These are phyloP conservation scores for Mythimna vitellina DNA, from an alignment of 2,888 invertebrate species.

Conservation along the genomic window DNA sequence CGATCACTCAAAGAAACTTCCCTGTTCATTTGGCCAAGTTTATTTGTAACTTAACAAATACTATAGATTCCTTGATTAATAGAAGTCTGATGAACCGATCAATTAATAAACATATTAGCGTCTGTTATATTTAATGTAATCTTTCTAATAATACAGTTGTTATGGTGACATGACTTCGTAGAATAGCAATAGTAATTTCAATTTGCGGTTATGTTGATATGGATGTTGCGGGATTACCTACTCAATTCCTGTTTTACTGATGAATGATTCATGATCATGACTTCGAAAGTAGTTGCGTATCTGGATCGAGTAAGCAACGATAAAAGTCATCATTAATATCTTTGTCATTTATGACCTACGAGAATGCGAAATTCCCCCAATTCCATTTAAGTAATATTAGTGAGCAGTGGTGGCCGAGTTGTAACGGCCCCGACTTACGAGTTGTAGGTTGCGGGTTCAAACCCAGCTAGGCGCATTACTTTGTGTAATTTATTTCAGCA, in stretches of 20 bases:
- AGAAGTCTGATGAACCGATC: not conserved
- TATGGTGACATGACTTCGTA: constrained; percentile 2
- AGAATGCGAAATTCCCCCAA: not conserved
- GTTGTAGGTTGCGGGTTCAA: too few relatives aligned
- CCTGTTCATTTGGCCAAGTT: not conserved
- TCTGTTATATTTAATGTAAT: not conserved
- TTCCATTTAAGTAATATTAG: not conserved
- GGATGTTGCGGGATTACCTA: not conserved
- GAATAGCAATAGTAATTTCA: not conserved
- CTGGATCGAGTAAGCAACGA: constrained; percentile 13
- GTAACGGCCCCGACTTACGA: too few relatives aligned
- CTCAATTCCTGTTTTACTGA: not conserved
- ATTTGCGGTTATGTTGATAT: not conserved
- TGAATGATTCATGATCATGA: constrained; percentile 37
- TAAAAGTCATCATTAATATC: constrained; percentile 27
- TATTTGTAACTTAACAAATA: not conserved
- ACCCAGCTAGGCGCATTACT: too few relatives aligned
- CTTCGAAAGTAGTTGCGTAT: constrained; percentile 6
- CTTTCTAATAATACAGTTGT: not conserved
- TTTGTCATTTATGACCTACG: constrained; percentile 9
- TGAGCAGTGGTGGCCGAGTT: too few relatives aligned
- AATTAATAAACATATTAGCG: not conserved
- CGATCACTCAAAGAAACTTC: too few relatives aligned
- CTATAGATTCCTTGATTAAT: not conserved
- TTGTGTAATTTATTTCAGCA: too few relatives aligned